Evolutionary conservation across 2,888 invertebrate genomes (phyloP), one percentile per base, ranked within the genome.

Genomic region (Spilosoma lubricipeda): DNA sequence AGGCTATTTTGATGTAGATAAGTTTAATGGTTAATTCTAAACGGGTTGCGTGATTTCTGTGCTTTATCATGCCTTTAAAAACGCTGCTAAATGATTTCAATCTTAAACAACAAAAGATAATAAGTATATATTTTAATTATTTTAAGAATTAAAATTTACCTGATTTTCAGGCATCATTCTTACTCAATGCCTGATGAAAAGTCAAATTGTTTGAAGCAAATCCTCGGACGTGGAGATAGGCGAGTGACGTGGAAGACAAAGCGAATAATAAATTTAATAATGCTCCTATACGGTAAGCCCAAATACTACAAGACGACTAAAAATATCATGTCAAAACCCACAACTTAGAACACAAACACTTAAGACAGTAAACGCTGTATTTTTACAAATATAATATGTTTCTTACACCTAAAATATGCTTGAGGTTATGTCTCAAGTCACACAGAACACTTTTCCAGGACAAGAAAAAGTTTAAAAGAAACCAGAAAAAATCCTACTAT

Each of bases 281-380:
- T 94, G 4, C 4, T 87, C 3, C 33, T 92, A 23, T 94, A 89
- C 63, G 82, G 95, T 95, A 85, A 91, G 93, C 87, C 42, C 8
- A 63, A 30, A 30, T 30, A 63, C 30, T 2, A 27, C 52, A 20
- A 52, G 23, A 23, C 23, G 23, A 52, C 52, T 5, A 52, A 20
- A 8, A 23, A 52, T 23, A 52, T 20, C 3, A 48, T 48, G 20
- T 20, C 5, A 48, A 20, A 45, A 45, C 18, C 42, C 42, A 42
- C 9, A 45, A 15, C 20, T 18, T 18, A 0, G 18, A 11, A 48
- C 48, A 39, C 39, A 39, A 9, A 9, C 0, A 11, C 20, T 48
- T 18, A 48, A 5, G 20, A 48, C 48, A 18, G 48, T 48, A 48
- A 48, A 48, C 18, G 20, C 48, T 20, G 18, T 48, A 18, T 48